Percentiles rank a stretch among this genome's conserved stretches.
Conservation (phyloP, 2,113 vertebrate genomes). For the Pantherophis guttatus region DNA sequence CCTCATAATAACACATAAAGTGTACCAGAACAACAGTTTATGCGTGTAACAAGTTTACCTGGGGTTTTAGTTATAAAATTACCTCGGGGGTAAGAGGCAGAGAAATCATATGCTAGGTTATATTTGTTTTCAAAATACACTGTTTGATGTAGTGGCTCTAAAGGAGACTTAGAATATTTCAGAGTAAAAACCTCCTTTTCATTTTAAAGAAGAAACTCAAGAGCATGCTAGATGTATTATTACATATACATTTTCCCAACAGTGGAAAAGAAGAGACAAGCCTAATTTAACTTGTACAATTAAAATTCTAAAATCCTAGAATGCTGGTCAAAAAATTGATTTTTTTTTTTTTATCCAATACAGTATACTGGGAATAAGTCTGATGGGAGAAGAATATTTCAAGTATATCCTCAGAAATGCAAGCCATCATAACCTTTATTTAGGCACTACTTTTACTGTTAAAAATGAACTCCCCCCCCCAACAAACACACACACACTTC, state of each 20-base stretch:
- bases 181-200: not conserved
- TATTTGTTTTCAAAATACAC: not conserved
- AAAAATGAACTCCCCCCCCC: not conserved
- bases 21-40: not conserved
- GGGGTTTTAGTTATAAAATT: not conserved
- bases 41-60: not conserved
- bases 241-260: not conserved
- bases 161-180: not conserved
- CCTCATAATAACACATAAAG: not conserved
- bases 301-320: not conserved
- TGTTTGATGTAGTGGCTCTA: not conserved
- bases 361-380: not conserved
- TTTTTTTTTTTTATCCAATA: not conserved
- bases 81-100: not conserved
- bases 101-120: not conserved
- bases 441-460: not conserved
- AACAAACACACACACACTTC: not conserved
- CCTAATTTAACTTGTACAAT: not conserved
- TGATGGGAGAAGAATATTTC: not conserved
- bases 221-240: not conserved
- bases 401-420: not conserved
- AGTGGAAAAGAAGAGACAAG: not conserved
- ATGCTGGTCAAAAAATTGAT: not conserved
- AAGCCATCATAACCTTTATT: not conserved
- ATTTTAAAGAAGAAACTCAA: not conserved